Conservation (phyloP, 2,888 invertebrate species). For the Lamellibrachia satsuma region DNA sequence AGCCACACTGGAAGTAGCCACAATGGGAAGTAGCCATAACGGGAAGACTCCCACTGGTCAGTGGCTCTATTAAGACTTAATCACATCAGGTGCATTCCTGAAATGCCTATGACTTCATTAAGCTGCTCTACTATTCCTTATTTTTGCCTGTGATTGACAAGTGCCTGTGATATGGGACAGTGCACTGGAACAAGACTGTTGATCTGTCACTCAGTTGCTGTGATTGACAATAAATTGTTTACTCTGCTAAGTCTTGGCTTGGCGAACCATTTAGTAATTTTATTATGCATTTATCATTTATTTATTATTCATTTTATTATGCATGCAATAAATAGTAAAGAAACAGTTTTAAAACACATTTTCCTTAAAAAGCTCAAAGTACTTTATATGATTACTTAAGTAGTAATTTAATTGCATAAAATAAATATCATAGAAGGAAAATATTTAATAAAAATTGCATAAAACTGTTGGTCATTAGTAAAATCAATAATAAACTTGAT, state of each 20-base stretch:
- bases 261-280: too few relatives aligned
- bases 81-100: constrained; percentile 7
- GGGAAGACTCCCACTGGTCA: background rate
- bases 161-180: background rate
- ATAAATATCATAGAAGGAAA: too few relatives aligned
- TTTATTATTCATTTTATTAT: too few relatives aligned
- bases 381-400: background rate
- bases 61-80: background rate
- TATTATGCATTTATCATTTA: too few relatives aligned
- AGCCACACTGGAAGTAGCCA: too few relatives aligned
- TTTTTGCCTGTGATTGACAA: background rate
- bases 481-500: background rate
- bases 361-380: background rate
- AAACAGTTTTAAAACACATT: background rate
- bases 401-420: background rate
- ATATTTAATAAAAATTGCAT: background rate
- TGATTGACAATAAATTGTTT: background rate
- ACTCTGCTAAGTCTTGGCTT: background rate
- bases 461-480: background rate
- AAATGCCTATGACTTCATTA: background rate
- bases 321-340: background rate
- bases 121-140: background rate
- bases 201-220: background rate
- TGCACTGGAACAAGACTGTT: background rate
- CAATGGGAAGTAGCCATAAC: too few relatives aligned